Evolutionary conservation across 23 tunicate species (phyloP), one percentile per base, ranked within the genome.

Genomic region (Botrylloides violaceus): DNA sequence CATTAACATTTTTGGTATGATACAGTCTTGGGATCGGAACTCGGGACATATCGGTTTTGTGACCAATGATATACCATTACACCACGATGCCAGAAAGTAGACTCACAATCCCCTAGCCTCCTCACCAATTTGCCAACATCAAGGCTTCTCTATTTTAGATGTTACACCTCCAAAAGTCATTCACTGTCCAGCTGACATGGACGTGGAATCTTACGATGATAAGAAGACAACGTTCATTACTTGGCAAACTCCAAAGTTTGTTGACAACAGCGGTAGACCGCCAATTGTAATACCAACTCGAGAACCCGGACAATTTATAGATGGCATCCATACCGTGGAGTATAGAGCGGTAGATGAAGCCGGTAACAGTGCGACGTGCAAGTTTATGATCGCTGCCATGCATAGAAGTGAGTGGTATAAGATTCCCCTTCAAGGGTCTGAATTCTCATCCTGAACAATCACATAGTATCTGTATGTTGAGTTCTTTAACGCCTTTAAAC

Each of bases 121-220:
- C n/a, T n/a, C n/a, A n/a, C n/a, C n/a, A n/a, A n/a, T n/a, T n/a
- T n/a, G n/a, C n/a, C n/a, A n/a, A n/a, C n/a, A n/a, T n/a, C n/a
- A n/a, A n/a, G n/a, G n/a, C n/a, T n/a, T n/a, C n/a, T n/a, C n/a
- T n/a, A n/a, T n/a, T n/a, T 28, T 32, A 86, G 96, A 88, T 53
- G 37, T n/a, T 2, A 77, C 87, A 4, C 83, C 88, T 29, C 96
- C 96, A 21, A 43, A 19, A 34, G 32, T 74, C 26, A 7, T 66
- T 2, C 65, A 36, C 50, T 88, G 96, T 50, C 96, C 96, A 2
- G 23, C 27, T 26, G 96, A 88, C 30, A 61, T 88, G 71, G 66
- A 66, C 20, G 80, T 88, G 0, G 87, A 81, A 64, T 64, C 87
- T 3, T 88, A 72, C 49, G 55, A 74, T 1, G 83, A 83, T 22